Evolutionary conservation across 1,140 invertebrate species (phyloP), one percentile per base, ranked within the genome.

Genomic region (Trichonephila clavata): DNA sequence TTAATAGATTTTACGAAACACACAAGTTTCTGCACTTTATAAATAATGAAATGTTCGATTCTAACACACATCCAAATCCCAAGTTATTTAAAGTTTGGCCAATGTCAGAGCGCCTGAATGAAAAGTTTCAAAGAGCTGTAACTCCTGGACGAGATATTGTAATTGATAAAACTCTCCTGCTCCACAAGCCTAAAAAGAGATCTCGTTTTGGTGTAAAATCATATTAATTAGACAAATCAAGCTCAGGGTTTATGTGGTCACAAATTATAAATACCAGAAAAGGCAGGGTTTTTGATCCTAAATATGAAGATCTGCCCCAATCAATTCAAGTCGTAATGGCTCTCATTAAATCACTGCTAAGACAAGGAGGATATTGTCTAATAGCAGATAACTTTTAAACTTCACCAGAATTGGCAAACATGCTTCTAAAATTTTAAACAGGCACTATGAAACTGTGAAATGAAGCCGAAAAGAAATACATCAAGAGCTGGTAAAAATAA

Each of bases 321-420:
- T 39, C 32, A 39, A 39, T 39, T 39, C 32, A 39, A 39, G 32
- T 39, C 32, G 32, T 90, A 39, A 90, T 90, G 88, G 77, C 68
- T 59, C 57, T 90, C 20, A 90, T 90, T 14, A 90, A 71, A 59
- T n/a, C 88, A 90, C 65, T 88, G 14, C 50, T 86, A 86, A 88
- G 20, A 88, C 39, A 77, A 57, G 68, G 4, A 57, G 68, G 4
- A 39, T 60, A 80, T 77, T 90, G 39, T 90, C 88, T 90, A 10
- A 90, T 80, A 57, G 80, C 88, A 90, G 88, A 90, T 6, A 90
- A 77, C 21, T 90, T 77, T 80, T 86, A 89, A 57, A 92, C 65
- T 10, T 71, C 24, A 14, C 90, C 80, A 84, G 61, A 92, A 84
- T 43, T 92, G 80, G 77, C 90, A 61, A 27, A 83, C 18, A 92